Evolutionary conservation across 2,888 invertebrate species (phyloP).

Genomic region (Andrena marginata): DNA sequence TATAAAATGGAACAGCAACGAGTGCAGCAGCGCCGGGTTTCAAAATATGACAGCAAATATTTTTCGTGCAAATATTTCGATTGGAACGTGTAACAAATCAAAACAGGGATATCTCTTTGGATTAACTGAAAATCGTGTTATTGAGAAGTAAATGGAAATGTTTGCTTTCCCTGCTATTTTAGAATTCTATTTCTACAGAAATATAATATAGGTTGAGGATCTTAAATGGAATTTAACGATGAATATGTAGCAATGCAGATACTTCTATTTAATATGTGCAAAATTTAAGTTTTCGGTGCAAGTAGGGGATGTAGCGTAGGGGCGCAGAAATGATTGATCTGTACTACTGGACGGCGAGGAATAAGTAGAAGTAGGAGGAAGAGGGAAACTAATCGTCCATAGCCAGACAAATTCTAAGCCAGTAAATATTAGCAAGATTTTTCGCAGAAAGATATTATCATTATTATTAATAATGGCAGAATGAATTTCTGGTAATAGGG

Average conservation of each 20-base stretch:
- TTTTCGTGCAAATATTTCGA: constrained; percentile 14
- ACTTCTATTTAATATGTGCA: no score
- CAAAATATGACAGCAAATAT: constrained; percentile 16
- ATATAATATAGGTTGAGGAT: not conserved
- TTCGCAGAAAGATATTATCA: not conserved
- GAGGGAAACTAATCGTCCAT: not conserved
- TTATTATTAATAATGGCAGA: not conserved
- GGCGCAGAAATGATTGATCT: not conserved
- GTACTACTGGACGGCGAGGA: not conserved
- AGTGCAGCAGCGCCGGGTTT: not conserved
- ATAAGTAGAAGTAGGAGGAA: not conserved
- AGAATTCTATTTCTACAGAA: not conserved
- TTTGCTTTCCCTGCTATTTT: not conserved
- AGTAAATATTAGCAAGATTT: not conserved
- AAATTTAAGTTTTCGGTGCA: not conserved
- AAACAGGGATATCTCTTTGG: not conserved
- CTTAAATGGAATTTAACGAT: not conserved
- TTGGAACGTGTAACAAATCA: not conserved
- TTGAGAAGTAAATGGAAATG: not conserved
- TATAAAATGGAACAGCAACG: not conserved
- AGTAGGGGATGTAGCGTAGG: not conserved
- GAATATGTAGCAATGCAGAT: no score
- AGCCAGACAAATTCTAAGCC: not conserved
- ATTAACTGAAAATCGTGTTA: not conserved
- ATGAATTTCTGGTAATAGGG: no score